Percentiles rank a stretch among this genome's conserved stretches.
phyloP scores from a whole-genome alignment of 2,113 vertebrate species.

The Porphyrio hochstetteri region DNA sequence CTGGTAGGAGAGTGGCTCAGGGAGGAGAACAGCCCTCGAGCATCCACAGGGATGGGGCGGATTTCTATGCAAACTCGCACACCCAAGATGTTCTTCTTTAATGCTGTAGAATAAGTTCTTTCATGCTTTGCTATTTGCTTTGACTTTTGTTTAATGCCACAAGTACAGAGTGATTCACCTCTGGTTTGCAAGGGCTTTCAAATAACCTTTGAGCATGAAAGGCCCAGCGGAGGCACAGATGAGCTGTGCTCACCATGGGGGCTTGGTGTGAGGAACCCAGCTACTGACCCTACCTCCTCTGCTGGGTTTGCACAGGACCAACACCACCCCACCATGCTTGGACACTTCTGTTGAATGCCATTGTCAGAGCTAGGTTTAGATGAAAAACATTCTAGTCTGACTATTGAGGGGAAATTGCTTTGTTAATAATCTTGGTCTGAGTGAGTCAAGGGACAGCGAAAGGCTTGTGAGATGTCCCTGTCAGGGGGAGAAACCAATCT shows the following conservation, averaged over 20 bases:
- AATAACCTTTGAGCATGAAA: not conserved
- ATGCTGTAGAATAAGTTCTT: not conserved
- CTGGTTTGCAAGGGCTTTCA: not conserved
- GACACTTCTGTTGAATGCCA: not conserved
- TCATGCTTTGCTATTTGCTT: slow-evolving; percentile 10
- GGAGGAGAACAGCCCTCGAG: too few relatives aligned
- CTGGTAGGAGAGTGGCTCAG: accelerated
- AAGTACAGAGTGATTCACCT: not conserved
- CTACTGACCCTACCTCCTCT: not conserved
- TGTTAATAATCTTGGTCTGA: accelerated
- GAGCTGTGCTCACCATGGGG: not conserved
- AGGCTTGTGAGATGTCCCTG: not conserved
- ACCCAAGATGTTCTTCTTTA: not conserved
- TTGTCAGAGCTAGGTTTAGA: accelerated
- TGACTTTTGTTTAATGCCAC: slow-evolving; percentile 41
- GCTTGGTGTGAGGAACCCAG: not conserved
- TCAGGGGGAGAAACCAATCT: not conserved
- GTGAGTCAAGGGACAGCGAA: not conserved
- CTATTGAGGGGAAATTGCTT: not conserved
- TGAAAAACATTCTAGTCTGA: accelerated
- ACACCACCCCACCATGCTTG: accelerated
- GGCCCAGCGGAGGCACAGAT: accelerated
- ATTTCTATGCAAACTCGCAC: not conserved
- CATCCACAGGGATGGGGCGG: not conserved
- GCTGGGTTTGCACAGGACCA: not conserved